Percentiles rank a stretch among this genome's conserved stretches.
phyloP scores from a whole-genome alignment of 2,888 invertebrate species.

The Pristionchus japonicus region DNA sequence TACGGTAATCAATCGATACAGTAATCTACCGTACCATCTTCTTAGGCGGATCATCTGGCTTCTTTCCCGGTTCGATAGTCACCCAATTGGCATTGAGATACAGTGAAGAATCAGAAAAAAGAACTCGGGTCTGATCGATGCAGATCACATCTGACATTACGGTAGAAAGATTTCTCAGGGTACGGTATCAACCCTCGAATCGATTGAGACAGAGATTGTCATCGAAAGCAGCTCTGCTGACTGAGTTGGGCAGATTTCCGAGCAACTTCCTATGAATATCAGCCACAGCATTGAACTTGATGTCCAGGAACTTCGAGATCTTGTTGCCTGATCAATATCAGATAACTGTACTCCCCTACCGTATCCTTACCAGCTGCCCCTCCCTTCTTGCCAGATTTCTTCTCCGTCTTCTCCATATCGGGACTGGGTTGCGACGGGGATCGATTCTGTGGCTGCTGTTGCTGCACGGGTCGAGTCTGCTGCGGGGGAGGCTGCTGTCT shows the following conservation, averaged over 20 bases:
- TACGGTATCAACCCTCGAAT: slow-evolving; percentile 30
- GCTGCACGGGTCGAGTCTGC: background rate
- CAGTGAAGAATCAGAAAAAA: slow-evolving; percentile 39
- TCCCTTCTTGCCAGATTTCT: background rate
- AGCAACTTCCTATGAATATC: background rate
- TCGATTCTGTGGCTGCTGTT: background rate
- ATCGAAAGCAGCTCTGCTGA: slow-evolving; percentile 19
- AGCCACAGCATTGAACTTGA: background rate
- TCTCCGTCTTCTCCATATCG: slow-evolving; percentile 31
- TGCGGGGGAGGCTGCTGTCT: background rate
- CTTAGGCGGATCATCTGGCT: background rate
- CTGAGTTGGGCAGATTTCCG: slow-evolving; percentile 1
- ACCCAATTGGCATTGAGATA: slow-evolving; percentile 60
- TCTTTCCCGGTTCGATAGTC: slow-evolving; percentile 47
- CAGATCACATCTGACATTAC: slow-evolving; percentile 55
- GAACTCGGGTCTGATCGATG: slow-evolving; percentile 61
- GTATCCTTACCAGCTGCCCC: background rate
- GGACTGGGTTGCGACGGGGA: background rate
- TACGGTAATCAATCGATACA: background rate
- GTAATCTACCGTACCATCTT: background rate
- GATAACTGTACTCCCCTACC: background rate
- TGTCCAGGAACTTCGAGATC: slow-evolving; percentile 8
- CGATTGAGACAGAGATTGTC: slow-evolving; percentile 28
- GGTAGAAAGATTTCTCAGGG: background rate
- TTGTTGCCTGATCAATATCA: background rate